phyloP scores from a whole-genome alignment of 2,113 vertebrate genomes.

The Tetraodon nigroviridis region DNA sequence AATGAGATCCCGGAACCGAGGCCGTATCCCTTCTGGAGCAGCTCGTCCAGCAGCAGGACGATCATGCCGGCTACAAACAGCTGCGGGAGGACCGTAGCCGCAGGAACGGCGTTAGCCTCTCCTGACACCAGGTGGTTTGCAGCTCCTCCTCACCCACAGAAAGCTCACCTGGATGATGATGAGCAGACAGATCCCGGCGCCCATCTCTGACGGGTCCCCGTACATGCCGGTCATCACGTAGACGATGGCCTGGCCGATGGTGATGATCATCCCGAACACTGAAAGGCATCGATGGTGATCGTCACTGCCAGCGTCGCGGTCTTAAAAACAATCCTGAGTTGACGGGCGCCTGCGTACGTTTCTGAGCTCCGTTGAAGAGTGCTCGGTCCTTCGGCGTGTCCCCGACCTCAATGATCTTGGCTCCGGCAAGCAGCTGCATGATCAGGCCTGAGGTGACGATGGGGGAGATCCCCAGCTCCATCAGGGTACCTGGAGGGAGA shows the following conservation, averaged over 20 bases:
- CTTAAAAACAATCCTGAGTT: background rate
- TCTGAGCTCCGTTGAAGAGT: slow-evolving; percentile 98
- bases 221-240: slow-evolving; percentile 99
- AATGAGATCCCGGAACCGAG: slow-evolving; percentile 97
- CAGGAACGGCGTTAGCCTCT: background rate
- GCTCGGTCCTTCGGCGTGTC: slow-evolving; percentile 98
- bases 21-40: slow-evolving; percentile 96
- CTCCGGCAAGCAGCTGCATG: slow-evolving; percentile 97
- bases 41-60: slow-evolving; percentile 92
- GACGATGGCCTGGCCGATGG: slow-evolving; percentile 95
- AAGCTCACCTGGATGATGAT: slow-evolving; percentile 91
- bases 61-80: slow-evolving; percentile 96
- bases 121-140: too few relatives aligned
- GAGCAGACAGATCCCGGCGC: slow-evolving; percentile 95
- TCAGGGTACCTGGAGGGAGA: slow-evolving; percentile 83
- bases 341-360: slow-evolving; percentile 72
- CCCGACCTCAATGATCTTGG: slow-evolving; percentile 98
- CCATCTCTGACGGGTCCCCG: slow-evolving; percentile 98
- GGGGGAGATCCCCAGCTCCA: slow-evolving; percentile 97
- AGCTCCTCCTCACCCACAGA: too few relatives aligned
- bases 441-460: slow-evolving; percentile 98
- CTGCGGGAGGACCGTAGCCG: slow-evolving; percentile 59
- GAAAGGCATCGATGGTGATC: slow-evolving; percentile 4
- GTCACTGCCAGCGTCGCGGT: too few relatives aligned
- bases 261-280: slow-evolving; percentile 99